A percentile compares a stretch with the other conserved stretches of the same genome.
phyloP scores from a whole-genome alignment of 2,797 vertebrate species.

The Lemur catta region DNA sequence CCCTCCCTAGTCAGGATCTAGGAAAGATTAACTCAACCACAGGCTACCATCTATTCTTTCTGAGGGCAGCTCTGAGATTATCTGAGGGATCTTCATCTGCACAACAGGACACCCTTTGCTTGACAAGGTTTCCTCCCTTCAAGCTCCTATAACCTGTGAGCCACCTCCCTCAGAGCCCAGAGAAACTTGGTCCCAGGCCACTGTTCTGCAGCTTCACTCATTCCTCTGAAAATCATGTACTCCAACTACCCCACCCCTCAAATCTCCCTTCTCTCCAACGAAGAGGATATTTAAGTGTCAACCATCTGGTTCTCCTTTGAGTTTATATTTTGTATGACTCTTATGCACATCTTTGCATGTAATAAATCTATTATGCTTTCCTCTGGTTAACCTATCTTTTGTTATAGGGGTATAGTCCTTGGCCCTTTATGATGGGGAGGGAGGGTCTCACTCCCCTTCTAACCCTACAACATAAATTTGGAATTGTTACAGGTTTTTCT shows the following conservation, averaged over 20 bases:
- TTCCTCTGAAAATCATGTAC: background rate
- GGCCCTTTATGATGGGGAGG: background rate
- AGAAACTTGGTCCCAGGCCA: background rate
- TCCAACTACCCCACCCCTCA: background rate
- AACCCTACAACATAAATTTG: background rate
- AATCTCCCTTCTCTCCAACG: background rate
- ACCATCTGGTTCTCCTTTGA: background rate
- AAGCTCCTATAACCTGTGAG: background rate
- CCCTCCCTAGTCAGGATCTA: background rate
- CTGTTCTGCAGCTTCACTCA: background rate
- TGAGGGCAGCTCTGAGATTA: background rate
- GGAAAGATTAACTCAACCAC: background rate
- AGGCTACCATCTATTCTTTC: background rate
- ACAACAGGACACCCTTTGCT: background rate
- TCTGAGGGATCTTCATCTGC: background rate
- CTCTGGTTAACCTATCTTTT: background rate
- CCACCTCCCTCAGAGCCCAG: background rate
- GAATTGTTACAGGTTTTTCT: background rate
- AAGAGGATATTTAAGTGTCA: background rate
- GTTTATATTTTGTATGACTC: background rate
- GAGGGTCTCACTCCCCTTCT: background rate
- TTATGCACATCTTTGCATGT: background rate
- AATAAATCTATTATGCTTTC: background rate
- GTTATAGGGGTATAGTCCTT: background rate
- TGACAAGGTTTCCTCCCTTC: background rate